These are phyloP conservation scores for Nasua narica DNA, from an alignment of 2,797 vertebrate genomes.

Conservation along the genomic window DNA sequence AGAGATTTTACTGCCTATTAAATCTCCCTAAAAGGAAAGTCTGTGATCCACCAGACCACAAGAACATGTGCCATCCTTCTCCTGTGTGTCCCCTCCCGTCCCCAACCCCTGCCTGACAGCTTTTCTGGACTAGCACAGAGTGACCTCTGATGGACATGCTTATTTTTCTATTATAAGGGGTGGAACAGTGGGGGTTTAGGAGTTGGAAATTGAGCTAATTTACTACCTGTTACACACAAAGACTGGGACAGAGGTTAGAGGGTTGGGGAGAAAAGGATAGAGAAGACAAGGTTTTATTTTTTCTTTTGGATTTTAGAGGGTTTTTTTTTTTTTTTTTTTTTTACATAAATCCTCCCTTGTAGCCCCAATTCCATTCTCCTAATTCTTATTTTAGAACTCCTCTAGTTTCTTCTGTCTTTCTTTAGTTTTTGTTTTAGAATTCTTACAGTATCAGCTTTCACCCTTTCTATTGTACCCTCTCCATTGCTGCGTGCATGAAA, in stretches of 20 bases:
- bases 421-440: neutral
- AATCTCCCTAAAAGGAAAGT: neutral
- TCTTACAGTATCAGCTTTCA: neutral
- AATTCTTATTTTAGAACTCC: neutral
- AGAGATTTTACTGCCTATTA: neutral
- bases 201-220: neutral
- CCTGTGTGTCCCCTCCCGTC: accelerated
- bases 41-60: neutral
- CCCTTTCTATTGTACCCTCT: neutral
- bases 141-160: neutral
- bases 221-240: neutral
- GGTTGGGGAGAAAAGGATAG: neutral
- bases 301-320: neutral
- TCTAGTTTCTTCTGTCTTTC: neutral
- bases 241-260: accelerated
- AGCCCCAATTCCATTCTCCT: neutral
- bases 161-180: neutral
- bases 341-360: neutral
- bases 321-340: neutral
- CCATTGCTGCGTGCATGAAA: neutral
- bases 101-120: neutral
- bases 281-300: neutral
- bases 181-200: neutral
- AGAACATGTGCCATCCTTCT: neutral
- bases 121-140: neutral